Evolutionary conservation across 2,797 vertebrate genomes (phyloP).

Genomic region (Okamejei kenojei): DNA sequence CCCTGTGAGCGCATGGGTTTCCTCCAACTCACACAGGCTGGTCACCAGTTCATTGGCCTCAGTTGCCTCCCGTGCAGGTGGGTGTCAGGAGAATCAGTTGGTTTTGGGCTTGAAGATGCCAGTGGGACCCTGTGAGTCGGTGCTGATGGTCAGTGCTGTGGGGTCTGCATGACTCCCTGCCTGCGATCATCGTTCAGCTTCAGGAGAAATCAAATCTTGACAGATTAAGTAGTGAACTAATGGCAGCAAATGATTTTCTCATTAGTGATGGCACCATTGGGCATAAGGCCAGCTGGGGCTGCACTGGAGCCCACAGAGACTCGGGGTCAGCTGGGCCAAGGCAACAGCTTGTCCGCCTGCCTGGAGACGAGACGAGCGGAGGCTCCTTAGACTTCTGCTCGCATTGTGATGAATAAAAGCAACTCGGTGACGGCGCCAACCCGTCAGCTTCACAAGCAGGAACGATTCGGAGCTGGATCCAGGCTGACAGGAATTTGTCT

Average conservation of each 20-base stretch:
- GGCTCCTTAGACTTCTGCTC: neutral
- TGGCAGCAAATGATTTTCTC: neutral
- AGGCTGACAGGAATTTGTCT: neutral
- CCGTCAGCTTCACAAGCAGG: neutral
- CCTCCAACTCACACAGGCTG: too few relatives aligned
- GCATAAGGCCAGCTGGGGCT: neutral
- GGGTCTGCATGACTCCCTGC: too few relatives aligned
- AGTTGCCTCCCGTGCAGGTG: too few relatives aligned
- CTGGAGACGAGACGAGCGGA: neutral
- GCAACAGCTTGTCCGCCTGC: neutral
- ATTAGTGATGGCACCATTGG: neutral
- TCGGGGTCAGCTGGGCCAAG: neutral
- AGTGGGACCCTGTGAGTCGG: too few relatives aligned
- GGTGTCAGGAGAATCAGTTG: too few relatives aligned
- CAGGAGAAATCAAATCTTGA: neutral
- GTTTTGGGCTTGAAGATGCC: too few relatives aligned
- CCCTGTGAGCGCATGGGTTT: too few relatives aligned
- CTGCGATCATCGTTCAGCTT: too few relatives aligned
- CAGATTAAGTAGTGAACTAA: neutral
- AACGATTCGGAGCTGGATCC: neutral
- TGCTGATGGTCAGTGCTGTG: too few relatives aligned
- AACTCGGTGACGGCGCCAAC: neutral
- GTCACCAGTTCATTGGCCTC: too few relatives aligned
- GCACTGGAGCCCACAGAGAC: too few relatives aligned
- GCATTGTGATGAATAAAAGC: neutral